phyloP scores from a whole-genome alignment of 2,888 invertebrate genomes.

The Malthinus flaveolus region DNA sequence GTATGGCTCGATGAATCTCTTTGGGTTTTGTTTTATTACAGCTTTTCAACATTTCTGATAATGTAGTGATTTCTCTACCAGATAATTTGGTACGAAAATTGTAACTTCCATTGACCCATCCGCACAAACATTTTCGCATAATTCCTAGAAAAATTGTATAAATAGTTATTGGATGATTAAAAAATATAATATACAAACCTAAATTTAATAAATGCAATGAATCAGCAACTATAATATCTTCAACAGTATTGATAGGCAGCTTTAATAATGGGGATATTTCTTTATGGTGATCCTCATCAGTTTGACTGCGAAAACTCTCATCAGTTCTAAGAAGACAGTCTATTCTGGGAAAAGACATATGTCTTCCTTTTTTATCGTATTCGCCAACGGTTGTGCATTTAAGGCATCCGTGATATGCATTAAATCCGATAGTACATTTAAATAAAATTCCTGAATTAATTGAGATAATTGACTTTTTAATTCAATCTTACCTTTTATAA shows the following conservation, averaged over 20 bases:
- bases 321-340: background rate
- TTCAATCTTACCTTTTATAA: constrained; percentile 33
- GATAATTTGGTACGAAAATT: constrained; percentile 21
- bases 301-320: background rate
- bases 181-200: constrained; percentile 2
- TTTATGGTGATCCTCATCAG: constrained; percentile 17
- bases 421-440: too few species aligned
- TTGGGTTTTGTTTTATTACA: constrained; percentile 6
- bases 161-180: background rate
- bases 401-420: background rate
- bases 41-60: too few species aligned
- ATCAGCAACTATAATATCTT: constrained; percentile 13
- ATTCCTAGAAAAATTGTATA: constrained; percentile 12
- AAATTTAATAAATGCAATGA: background rate
- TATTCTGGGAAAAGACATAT: background rate
- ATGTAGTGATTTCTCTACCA: background rate
- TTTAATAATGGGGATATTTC: constrained; percentile 5
- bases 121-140: constrained; percentile 18
- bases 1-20: constrained; percentile 28
- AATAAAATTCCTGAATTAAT: too few species aligned
- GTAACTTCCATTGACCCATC: constrained; percentile 23
- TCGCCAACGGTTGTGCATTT: background rate
- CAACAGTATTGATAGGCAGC: constrained; percentile 22
- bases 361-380: background rate
- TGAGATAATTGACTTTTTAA: too few species aligned